Base-by-base conservation (phyloP, 2,888 invertebrate species). In the Meghimatium bilineatum region DNA sequence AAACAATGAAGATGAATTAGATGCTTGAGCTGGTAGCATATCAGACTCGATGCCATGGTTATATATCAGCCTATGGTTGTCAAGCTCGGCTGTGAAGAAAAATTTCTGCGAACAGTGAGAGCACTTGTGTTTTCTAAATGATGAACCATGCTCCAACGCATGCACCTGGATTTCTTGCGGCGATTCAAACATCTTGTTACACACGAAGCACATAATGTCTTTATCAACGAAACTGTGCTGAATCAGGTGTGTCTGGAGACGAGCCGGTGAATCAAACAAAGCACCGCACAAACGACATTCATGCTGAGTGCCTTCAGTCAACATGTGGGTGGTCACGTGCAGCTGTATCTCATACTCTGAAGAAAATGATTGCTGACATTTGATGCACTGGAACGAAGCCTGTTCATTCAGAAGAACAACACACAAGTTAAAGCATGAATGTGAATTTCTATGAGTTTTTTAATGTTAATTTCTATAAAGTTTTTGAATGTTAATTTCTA, bases 201-300 rank as follows among this genome's bases (percentile, higher is more conserved):
- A 98, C 87, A 98, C 95, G 93, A 97, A 97, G 93, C 98, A 98
- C 6, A 96, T 96, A 92, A 96, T 97, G 60, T 95, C 95, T 17
- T 96, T 96, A 90, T 96, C 97, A 6, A 97, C 96, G 92, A 97
- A 98, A 0, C 97, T 97, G 93, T 98, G 98, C 90, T 98, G 97
- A 85, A 98, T 97, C 84, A 98, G 95, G 92, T 98, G 98, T 85
- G 96, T 95, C 93, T 97, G 98, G 1, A 98, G 95, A 86, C 97
- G 96, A 63, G 96, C 95, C 0, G 97, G 96, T 1, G 97, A 96
- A 72, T 96, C 96, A 84, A 93, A 93, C 17, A 96, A 95, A 26
- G 90, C 89, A 88, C 96, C 95, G 91, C 98, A 98, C 2, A 98
- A 95, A 86, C 96, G 95, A 91, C 98, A 98, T 90, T 96, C 96